Evolutionary conservation across 2,888 invertebrate species (phyloP), one percentile per base, ranked within the genome.

Genomic region (Hyppa rectilinea): DNA sequence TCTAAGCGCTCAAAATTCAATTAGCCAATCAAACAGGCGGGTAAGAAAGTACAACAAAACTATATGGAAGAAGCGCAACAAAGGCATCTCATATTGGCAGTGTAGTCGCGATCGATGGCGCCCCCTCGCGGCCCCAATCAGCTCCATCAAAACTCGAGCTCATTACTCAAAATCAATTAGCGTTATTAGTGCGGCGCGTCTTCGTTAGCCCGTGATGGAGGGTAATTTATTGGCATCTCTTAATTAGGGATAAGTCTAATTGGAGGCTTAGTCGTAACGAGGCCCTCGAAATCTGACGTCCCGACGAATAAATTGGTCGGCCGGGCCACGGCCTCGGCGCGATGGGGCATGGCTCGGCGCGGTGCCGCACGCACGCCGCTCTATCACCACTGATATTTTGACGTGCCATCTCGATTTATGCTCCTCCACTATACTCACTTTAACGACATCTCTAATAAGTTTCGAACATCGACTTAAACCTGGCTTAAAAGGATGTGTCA

Each of bases 221-320:
- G 96, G 96, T 96, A 96, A 96, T 96, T 96, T 96, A 96, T 96
- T 95, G 96, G 96, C 96, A 96, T 96, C 96, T 96, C 96, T 96
- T 96, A 96, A 96, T 96, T 96, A 96, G 96, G 96, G 96, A 96
- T 96, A 96, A 96, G 96, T 96, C 96, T 96, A 96, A 96, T 96
- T 96, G 96, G 96, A 94, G 96, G 96, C 96, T 96, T 96, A 96
- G 95, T 94, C 93, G 95, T 96, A 96, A 96, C 96, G 96, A 96
- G 96, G 93, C 96, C 92, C 96, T 96, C 94, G 94, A 96, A 95
- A 96, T 95, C 95, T 96, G 96, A 95, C 95, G 95, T 95, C 93
- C 95, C 94, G 93, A 88, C 92, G 93, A 94, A 95, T 94, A 95
- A 95, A 95, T 95, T 95, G 95, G 95, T 92, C 90, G 93, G 90